Conservation (phyloP, 2,113 vertebrate genomes). For the Peromyscus polionotus region DNA sequence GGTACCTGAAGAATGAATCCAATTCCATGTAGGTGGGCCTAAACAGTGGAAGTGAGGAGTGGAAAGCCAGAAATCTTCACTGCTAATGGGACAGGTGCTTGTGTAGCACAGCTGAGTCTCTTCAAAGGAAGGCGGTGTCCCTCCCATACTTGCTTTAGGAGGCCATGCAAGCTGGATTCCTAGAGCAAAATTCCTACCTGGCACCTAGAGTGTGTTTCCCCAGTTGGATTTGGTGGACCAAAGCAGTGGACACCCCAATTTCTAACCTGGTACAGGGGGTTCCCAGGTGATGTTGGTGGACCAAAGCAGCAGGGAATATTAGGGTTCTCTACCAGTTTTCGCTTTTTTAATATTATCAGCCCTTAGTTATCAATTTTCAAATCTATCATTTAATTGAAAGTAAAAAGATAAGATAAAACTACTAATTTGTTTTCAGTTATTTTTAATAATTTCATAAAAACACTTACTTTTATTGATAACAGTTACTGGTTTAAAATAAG, state of each 20-base stretch:
- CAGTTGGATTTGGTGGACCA: neutral
- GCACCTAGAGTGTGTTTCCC: neutral
- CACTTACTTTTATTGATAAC: neutral
- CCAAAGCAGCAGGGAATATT: neutral
- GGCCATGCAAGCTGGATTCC: neutral
- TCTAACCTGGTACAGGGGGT: too few relatives aligned
- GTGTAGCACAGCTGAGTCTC: too few relatives aligned
- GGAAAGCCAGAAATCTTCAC: neutral
- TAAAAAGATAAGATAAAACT: neutral
- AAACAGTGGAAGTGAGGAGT: neutral
- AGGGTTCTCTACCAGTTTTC: neutral
- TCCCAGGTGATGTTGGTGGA: neutral
- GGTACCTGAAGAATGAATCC: neutral
- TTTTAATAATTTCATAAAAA: conserved; percentile 9
- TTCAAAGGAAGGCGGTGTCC: neutral
- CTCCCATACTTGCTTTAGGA: neutral
- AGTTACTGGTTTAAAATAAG: neutral
- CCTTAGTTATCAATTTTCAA: neutral
- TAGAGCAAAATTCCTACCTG: neutral
- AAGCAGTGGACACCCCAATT: neutral
- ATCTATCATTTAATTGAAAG: neutral
- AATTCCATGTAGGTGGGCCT: neutral
- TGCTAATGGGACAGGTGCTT: neutral
- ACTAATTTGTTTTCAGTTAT: conserved; percentile 41
- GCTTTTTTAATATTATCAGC: neutral